Evolutionary conservation across 1,140 invertebrate species (phyloP), one percentile per base, ranked within the genome.

Genomic region (Phortica variegata): DNA sequence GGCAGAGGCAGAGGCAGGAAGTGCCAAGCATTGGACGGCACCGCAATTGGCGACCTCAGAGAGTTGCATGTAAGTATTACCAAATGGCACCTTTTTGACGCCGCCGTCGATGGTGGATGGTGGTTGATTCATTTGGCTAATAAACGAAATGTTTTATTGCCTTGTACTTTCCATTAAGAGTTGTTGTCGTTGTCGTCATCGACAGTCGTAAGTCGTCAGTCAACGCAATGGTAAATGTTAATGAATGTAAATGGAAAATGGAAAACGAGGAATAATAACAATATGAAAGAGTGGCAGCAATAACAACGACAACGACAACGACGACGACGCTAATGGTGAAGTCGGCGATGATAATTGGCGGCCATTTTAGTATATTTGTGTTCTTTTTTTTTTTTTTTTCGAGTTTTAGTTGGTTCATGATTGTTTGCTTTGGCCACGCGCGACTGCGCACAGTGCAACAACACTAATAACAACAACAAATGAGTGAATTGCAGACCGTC

Each of bases 141-240:
- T 62, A 62, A 66, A 59, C 50, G 47, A 60, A 66, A 66, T 66
- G 63, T 60, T 68, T 60, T 62, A 65, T 65, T 65, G 62, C 62
- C 62, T n/a, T n/a, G n/a, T n/a, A 56, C 33, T 34, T 34, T 34
- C 33, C 33, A 34, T 34, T 7, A n/a, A n/a, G n/a, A n/a, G n/a
- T n/a, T n/a, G n/a, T n/a, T n/a, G n/a, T n/a, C n/a, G n/a, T n/a
- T n/a, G n/a, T n/a, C n/a, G n/a, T n/a, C n/a, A n/a, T n/a, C n/a
- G n/a, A n/a, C n/a, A n/a, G n/a, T n/a, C n/a, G n/a, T n/a, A n/a
- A n/a, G n/a, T n/a, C n/a, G n/a, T n/a, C n/a, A n/a, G n/a, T n/a
- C n/a, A n/a, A n/a, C n/a, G n/a, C n/a, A n/a, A n/a, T n/a, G n/a
- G n/a, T n/a, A n/a, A n/a, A n/a, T n/a, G n/a, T n/a, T n/a, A n/a